Conservation (phyloP, 1,140 invertebrate genomes). For the Nymphalis io region DNA sequence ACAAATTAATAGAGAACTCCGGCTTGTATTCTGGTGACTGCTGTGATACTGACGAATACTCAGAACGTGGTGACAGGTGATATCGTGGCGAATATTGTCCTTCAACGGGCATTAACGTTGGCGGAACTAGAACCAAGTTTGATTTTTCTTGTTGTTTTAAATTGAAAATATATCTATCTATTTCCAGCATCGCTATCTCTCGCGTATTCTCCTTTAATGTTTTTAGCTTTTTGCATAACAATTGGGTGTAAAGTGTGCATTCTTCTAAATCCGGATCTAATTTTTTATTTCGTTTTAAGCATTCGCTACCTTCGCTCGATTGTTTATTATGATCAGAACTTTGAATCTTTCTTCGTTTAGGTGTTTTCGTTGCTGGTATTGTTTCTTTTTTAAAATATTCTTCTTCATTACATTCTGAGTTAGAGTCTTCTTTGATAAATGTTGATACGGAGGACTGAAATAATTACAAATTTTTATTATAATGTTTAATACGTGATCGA, state of each 20-base stretch:
- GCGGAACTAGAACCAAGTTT: not conserved
- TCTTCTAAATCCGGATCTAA: not conserved
- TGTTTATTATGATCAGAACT: not conserved
- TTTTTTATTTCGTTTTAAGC: not conserved
- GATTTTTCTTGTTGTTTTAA: conserved; percentile 23
- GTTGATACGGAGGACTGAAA: not conserved
- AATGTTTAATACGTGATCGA: too few species aligned
- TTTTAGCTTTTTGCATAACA: conserved; percentile 26
- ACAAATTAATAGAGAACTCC: not conserved
- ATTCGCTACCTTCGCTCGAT: not conserved
- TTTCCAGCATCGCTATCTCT: conserved; percentile 28
- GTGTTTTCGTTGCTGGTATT: not conserved
- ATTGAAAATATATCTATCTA: conserved; percentile 25
- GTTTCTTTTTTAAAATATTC: not conserved
- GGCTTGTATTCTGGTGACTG: not conserved
- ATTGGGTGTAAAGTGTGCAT: conserved; percentile 18
- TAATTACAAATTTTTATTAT: not conserved
- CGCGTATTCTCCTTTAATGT: conserved; percentile 19
- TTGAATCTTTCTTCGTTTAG: not conserved
- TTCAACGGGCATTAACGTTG: not conserved
- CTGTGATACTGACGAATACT: conserved; percentile 1
- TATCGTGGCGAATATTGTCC: not conserved
- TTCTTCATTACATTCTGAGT: not conserved
- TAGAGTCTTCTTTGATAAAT: not conserved
- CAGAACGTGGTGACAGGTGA: not conserved